Base-by-base conservation (phyloP, 2,797 vertebrate genomes). In the Sandelia bainsii region DNA sequence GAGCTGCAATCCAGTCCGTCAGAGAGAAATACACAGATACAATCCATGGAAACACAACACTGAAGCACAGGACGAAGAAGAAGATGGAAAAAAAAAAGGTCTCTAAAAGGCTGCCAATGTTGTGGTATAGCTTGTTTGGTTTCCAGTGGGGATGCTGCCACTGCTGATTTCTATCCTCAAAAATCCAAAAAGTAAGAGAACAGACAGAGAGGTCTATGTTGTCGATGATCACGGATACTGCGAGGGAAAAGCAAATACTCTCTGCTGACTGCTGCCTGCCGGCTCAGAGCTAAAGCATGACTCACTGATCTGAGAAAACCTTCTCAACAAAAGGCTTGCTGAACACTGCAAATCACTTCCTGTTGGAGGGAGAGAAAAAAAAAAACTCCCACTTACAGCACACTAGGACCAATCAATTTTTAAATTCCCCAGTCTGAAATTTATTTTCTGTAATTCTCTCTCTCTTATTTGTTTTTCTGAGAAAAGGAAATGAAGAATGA, bases 311-410 rank as follows among this genome's bases (percentile, higher is more conserved):
- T 95, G 96, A 98, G 95, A 96, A 97, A 95, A 97, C 96, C 97
- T 97, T 96, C 96, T 96, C 96, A 97, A 98, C 97, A 98, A 98
- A 97, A 98, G 97, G 95, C 96, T 97, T 96, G 96, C 96, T 97
- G 96, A 97, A 96, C 95, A 95, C 97, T 95, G 96, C 96, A 97
- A 98, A 98, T 96, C 97, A 97, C 97, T 98, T 99, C 97, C 97
- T 97, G 97, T 96, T 96, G 95, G 91, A 94, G 92, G 89, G 94
- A 94, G 91, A 90, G 50, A 90, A 91, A 89, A 32, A 32, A 90
- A 81, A 93, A 96, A 94, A 91, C 96, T 97, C 97, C 96, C 96
- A 96, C 97, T 96, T 96, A 96, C 94, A 96, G 96, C 96, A 96
- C 93, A 93, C 94, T 93, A 95, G 94, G 96, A 95, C 95, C 95